A percentile compares a stretch with the other conserved stretches of the same genome.
phyloP scores from a whole-genome alignment of 2,888 invertebrate genomes.

The Spisula subtruncata region DNA sequence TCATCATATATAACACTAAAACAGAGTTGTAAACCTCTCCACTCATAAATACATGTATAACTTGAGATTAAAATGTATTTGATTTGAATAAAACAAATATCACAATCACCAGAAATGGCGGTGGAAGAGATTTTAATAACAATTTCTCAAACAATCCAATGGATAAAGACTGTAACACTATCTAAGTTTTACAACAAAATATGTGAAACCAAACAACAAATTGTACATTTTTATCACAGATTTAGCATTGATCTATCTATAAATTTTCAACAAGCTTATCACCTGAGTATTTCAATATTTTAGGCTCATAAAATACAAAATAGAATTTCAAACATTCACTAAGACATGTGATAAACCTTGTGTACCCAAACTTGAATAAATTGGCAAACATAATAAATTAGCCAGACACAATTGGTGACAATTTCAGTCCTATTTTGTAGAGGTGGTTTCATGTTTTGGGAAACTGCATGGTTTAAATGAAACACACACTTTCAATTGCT shows the following conservation, averaged over 20 bases:
- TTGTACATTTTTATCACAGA: slow-evolving; percentile 18
- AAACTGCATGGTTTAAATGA: no score
- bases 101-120: background rate
- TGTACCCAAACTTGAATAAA: background rate
- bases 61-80: slow-evolving; percentile 10
- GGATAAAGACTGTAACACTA: background rate
- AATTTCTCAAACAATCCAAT: background rate
- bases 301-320: slow-evolving; percentile 15
- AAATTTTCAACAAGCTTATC: slow-evolving; percentile 21
- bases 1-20: no score
- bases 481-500: no score
- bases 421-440: background rate
- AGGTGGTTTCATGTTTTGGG: no score
- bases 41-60: background rate
- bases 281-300: background rate
- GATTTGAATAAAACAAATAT: slow-evolving; percentile 6
- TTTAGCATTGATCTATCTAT: slow-evolving; percentile 14
- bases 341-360: background rate
- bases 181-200: slow-evolving; percentile 9
- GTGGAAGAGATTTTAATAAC: slow-evolving; percentile 1
- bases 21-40: background rate
- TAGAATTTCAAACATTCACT: background rate
- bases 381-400: background rate
- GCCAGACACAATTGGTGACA: background rate
- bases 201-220: slow-evolving; percentile 25